Evolutionary conservation across 2,797 vertebrate genomes (phyloP).

Genomic region (Gobionotothen gibberifrons): DNA sequence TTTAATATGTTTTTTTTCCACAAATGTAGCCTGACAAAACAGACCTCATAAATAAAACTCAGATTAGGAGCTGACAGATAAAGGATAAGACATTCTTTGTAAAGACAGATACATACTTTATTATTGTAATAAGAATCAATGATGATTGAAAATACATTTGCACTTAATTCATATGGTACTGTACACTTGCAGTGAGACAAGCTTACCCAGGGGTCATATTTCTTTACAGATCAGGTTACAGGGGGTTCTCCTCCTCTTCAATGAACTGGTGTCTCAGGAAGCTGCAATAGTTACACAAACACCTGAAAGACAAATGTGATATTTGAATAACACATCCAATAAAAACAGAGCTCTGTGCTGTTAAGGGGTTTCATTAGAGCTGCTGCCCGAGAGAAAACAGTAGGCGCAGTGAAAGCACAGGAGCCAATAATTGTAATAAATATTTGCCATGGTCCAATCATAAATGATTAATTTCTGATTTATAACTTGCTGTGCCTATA

Average conservation of each 20-base stretch:
- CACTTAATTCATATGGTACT: neutral
- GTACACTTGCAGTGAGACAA: constrained; percentile 6
- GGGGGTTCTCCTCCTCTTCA: constrained; percentile 4
- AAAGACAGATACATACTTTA: neutral
- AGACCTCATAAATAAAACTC: constrained; percentile 7
- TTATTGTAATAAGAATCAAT: neutral
- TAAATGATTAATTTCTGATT: constrained; percentile 54
- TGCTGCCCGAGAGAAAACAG: constrained; percentile 22
- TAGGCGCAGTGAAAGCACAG: neutral
- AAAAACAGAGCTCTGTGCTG: constrained; percentile 33
- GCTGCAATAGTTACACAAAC: neutral
- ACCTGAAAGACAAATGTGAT: constrained; percentile 28
- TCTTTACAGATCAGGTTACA: constrained; percentile 17
- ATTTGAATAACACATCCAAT: constrained; percentile 51
- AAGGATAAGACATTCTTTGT: neutral
- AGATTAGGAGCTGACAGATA: neutral
- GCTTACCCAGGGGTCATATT: neutral
- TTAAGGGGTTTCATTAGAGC: constrained; percentile 43
- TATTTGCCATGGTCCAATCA: constrained; percentile 54
- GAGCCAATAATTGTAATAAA: constrained; percentile 47
- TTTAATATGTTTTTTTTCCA: neutral
- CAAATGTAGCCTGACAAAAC: neutral
- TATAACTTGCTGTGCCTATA: constrained; percentile 26
- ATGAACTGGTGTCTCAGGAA: neutral
- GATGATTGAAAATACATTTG: neutral